Conservation (phyloP, 2,888 invertebrate species). For the Pachydiplax longipennis region DNA sequence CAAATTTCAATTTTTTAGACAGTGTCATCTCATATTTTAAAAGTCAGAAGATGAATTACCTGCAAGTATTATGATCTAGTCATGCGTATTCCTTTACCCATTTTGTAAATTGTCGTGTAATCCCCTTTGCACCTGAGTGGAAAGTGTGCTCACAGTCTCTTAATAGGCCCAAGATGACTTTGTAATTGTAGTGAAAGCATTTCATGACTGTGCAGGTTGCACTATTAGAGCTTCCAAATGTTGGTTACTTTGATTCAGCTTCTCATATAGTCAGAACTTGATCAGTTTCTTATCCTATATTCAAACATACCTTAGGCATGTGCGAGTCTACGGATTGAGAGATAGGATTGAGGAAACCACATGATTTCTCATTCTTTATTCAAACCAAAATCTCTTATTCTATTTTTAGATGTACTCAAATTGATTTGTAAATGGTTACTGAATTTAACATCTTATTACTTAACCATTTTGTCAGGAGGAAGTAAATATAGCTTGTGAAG, state of each 20-base stretch:
- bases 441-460: no score
- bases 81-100: neutral
- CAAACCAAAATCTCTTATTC: no score
- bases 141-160: neutral
- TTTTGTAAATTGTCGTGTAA: neutral
- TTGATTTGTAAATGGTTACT: no score
- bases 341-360: no score
- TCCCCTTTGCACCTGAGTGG: neutral
- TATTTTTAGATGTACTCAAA: no score
- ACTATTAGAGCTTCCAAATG: conserved; percentile 31
- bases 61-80: conserved; percentile 13
- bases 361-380: no score
- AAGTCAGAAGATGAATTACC: conserved; percentile 20
- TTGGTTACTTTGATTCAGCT: conserved; percentile 2
- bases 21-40: conserved; percentile 16
- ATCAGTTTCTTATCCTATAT: neutral
- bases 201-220: neutral
- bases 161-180: conserved; percentile 23
- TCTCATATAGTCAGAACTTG: conserved; percentile 6
- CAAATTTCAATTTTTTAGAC: neutral
- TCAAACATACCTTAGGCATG: no score
- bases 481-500: no score
- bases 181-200: neutral
- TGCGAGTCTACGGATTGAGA: no score
- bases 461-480: no score